These are phyloP conservation scores for Nettapus auritus DNA, from an alignment of 2,113 vertebrate species.

Conservation along the genomic window DNA sequence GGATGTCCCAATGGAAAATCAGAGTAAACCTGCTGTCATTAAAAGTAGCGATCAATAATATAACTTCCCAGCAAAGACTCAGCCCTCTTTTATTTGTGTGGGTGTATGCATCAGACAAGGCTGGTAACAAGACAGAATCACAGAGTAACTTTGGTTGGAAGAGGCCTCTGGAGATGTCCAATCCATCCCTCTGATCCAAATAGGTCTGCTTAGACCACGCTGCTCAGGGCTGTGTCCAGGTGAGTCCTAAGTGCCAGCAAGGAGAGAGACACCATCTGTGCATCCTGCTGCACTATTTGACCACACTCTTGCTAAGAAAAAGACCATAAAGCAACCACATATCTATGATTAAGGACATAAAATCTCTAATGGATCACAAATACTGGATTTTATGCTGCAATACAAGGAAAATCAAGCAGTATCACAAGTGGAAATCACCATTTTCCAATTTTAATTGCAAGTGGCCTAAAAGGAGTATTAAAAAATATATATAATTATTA, in stretches of 20 bases:
- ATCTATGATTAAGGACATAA: background rate
- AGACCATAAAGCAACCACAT: accelerated
- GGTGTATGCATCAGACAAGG: background rate
- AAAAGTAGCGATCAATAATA: background rate
- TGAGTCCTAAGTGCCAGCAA: background rate
- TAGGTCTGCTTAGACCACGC: background rate
- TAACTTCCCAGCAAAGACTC: background rate
- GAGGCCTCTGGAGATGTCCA: background rate
- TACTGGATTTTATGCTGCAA: background rate
- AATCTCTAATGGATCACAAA: background rate
- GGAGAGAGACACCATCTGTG: background rate
- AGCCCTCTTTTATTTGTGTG: background rate
- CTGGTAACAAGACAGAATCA: background rate
- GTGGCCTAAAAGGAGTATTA: background rate
- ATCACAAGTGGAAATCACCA: background rate
- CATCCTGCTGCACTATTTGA: background rate
- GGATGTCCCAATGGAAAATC: background rate
- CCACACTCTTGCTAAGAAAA: background rate
- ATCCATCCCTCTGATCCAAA: background rate
- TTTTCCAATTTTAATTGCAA: background rate
- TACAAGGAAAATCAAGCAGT: background rate
- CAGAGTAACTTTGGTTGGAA: background rate
- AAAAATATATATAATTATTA: no score
- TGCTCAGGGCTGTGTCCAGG: background rate
- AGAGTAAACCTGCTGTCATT: background rate